Evolutionary conservation across 2,113 vertebrate genomes (phyloP).

Genomic region (Calyptomena viridis): DNA sequence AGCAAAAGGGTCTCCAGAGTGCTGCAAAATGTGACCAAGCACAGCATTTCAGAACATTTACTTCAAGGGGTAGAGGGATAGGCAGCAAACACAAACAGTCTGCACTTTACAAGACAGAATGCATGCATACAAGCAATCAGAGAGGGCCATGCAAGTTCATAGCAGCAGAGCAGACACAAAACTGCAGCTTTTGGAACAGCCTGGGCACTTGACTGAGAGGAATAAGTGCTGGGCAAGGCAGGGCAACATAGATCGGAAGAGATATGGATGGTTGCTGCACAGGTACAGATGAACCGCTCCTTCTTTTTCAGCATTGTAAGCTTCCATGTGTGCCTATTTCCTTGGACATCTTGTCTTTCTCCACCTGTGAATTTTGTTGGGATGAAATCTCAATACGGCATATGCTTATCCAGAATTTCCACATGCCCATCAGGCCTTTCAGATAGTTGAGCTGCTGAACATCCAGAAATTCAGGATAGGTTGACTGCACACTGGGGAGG

Average conservation of each 20-base stretch:
- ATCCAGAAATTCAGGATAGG: slow-evolving; percentile 23
- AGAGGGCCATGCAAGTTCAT: not conserved
- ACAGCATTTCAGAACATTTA: not conserved
- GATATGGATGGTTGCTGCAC: not conserved
- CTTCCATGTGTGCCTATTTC: not conserved
- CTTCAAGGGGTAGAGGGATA: not conserved
- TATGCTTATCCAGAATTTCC: not conserved
- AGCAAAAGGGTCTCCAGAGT: not conserved
- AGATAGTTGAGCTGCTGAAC: not conserved
- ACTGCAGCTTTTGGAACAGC: not conserved
- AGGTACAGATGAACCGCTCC: not conserved
- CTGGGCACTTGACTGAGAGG: not conserved
- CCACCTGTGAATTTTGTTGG: not conserved
- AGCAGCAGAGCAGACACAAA: not conserved
- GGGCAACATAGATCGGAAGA: not conserved
- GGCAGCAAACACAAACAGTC: not conserved
- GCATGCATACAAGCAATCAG: not conserved
- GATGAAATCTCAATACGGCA: not conserved
- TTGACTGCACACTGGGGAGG: not conserved
- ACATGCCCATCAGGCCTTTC: not conserved
- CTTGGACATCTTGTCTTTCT: not conserved
- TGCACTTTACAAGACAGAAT: not conserved
- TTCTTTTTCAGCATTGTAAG: not conserved
- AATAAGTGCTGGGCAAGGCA: not conserved
- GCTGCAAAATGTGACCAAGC: not conserved